Evolutionary conservation across 2,113 vertebrate genomes (phyloP), one percentile per base, ranked within the genome.

Genomic region (Mesembrinibis cayennensis): DNA sequence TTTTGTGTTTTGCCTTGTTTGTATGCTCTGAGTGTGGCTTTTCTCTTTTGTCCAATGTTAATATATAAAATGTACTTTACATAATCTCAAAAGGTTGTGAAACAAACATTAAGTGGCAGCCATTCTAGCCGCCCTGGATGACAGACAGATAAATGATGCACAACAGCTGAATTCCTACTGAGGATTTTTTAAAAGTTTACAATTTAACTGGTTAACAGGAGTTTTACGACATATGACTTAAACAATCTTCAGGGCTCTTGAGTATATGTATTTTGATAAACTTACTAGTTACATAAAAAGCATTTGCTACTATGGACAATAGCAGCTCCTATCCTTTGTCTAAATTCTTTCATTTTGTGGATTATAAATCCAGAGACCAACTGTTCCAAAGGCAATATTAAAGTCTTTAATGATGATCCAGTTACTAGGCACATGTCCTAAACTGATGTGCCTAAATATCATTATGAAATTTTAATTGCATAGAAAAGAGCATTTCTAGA

Each of bases 401-500:
- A 81, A 89, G 4, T 66, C 40, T 84, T 95, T 88, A 93, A 90
- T 30, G 21, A n/a, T 73, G 72, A 92, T 95, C 29, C 49, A 70
- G 61, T 94, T 89, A 91, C 62, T 45, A 96, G 34, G 77, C 73
- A 78, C n/a, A 55, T 49, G 63, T 62, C 40, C 81, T 82, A 89
- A 85, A 92, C 23, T n/a, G 44, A 65, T 89, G 36, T 84, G 62
- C n/a, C 83, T 91, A 88, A 89, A 89, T 74, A 91, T 62, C 62
- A 83, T 77, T 87, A 95, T 92, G 87, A 88, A 95, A 79, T 90
- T 83, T 93, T 94, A 96, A 96, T 94, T 95, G 76, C 42, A 76
- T 61, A 76, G 61, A 79, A 95, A 94, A 95, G 47, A 93, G 4
- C 53, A 94, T 93, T 96, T 95, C 52, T 72, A 49, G 89, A 95